Base-by-base conservation (phyloP, 2,113 vertebrate genomes). In the Clarias batrachus region DNA sequence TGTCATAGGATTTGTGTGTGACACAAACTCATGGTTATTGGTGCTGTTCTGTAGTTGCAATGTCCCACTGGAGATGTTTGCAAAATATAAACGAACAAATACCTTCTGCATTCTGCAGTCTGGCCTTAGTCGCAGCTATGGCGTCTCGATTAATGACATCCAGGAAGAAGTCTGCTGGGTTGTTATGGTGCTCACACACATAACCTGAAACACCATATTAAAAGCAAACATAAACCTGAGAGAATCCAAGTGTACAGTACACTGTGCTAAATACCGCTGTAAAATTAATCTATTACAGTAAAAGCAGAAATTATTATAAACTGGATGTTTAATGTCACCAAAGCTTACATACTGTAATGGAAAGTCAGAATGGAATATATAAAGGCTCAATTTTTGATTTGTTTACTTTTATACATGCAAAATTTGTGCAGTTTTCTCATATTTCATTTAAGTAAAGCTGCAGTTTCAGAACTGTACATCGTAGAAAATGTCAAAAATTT, bases 81-180 rank as follows among this genome's bases (percentile, higher is more conserved):
- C 16, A 7, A 56, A n/a, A 33, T 63, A 23, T 23, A 54, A 82
- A 52, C 1, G 52, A 25, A 48, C 41, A 48, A 48, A 48, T 90
- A 99, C 97, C 96, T 93, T 89, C 81, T 2, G 48, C 81, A 60
- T 87, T 85, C 0, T 90, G 84, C 0, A 81, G 86, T 91, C 93
- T 96, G 80, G 81, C 94, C 87, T 93, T 70, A 3, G 92, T 62
- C 59, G 95, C 93, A 0, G 94, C 92, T 0, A 94, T 94, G 5
- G 95, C 96, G 86, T 98, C 95, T 90, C 97, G 97, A 10, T 98
- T 98, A 74, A 99, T 97, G 85, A 99, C 56, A 8, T 99, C 98
- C 90, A 99, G 92, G 85, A 99, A 98, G 83, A 99, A 99, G 89
- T 99, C 98, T 0, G 98, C 97, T 10, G 98, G 98, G 89, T 99